These are phyloP conservation scores for Dolichallabes microphthalmus DNA, from an alignment of 2,113 vertebrate species.

Conservation along the genomic window DNA sequence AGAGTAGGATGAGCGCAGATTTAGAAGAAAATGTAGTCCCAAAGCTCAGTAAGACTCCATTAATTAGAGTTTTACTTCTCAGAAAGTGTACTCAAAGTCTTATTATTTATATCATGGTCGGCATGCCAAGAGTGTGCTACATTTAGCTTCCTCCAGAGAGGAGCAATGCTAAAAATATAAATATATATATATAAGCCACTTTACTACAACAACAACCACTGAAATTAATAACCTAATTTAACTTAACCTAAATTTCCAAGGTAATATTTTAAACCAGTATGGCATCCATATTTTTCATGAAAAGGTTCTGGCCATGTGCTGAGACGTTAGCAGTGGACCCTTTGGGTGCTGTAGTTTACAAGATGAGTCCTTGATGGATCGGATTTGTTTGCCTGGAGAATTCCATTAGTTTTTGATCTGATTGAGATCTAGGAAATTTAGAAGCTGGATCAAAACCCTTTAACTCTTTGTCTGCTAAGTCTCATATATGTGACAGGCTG, in stretches of 20 bases:
- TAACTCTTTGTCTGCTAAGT: too few relatives aligned
- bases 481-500: too few relatives aligned
- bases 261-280: neutral
- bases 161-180: neutral
- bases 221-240: constrained; percentile 8
- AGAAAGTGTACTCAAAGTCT: constrained; percentile 41
- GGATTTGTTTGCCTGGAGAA: too few relatives aligned
- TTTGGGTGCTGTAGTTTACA: too few relatives aligned
- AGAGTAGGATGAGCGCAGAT: constrained; percentile 61
- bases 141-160: constrained; percentile 35
- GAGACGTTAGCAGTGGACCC: too few relatives aligned
- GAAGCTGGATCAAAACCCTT: too few relatives aligned
- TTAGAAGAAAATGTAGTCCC: constrained; percentile 54
- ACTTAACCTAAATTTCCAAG: neutral
- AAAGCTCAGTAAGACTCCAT: constrained; percentile 17
- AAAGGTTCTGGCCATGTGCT: too few relatives aligned
- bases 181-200: constrained; percentile 18
- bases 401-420: too few relatives aligned
- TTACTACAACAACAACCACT: constrained; percentile 1
- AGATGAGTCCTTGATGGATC: too few relatives aligned
- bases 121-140: constrained; percentile 35
- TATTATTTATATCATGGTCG: constrained; percentile 26
- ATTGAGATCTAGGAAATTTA: too few relatives aligned
- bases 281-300: neutral
- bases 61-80: constrained; percentile 44